Evolutionary conservation across 1,140 invertebrate species (phyloP).

Genomic region (Rhyacophila brunnea): DNA sequence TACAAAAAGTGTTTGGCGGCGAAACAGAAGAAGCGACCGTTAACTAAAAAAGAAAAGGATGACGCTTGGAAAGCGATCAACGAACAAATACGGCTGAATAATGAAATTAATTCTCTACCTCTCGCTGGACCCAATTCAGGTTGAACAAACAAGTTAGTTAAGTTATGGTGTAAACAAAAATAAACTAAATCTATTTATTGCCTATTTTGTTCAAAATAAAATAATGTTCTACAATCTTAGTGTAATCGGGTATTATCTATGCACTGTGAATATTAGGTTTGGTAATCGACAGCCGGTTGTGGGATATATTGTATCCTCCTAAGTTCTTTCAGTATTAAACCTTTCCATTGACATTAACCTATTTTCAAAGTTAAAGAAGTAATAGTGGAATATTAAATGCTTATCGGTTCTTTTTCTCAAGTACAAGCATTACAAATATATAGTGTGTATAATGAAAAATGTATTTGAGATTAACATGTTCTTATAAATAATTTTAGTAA

Average conservation of each 20-base stretch:
- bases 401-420: no score
- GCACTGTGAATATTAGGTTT: no score
- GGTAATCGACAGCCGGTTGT: no score
- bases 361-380: no score
- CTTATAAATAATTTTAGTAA: not conserved
- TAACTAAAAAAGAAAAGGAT: conserved; percentile 80
- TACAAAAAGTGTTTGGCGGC: conserved; percentile 74
- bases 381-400: no score
- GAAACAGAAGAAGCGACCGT: conserved; percentile 75
- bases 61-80: conserved; percentile 66
- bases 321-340: no score
- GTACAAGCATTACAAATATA: not conserved
- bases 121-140: conserved; percentile 29
- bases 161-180: not conserved
- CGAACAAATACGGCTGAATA: conserved; percentile 59
- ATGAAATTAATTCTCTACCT: conserved; percentile 46
- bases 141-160: not conserved
- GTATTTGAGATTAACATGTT: not conserved
- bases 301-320: no score
- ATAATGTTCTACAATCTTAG: not conserved
- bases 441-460: not conserved
- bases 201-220: not conserved
- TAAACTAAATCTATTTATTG: not conserved
- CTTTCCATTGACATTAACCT: no score
- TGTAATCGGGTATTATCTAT: no score